Percentiles rank a stretch among this genome's conserved stretches.
These are phyloP conservation scores for Endomychus coccineus DNA, from an alignment of 2,888 invertebrate genomes.

Conservation along the genomic window DNA sequence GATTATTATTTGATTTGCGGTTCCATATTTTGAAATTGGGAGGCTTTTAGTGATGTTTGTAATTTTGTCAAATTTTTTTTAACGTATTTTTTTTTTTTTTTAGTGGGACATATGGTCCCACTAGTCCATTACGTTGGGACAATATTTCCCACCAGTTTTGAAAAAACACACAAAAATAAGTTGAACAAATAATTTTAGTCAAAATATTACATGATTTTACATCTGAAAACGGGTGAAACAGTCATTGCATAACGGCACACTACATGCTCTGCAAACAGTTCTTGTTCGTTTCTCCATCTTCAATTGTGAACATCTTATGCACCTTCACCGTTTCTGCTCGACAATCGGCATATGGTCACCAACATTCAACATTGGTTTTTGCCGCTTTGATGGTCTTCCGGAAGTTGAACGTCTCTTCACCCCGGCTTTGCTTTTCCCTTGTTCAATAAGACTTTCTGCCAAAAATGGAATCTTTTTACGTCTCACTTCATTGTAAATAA, in stretches of 20 bases:
- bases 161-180: conserved; percentile 7
- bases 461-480: conserved; percentile 7
- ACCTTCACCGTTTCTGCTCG: conserved; percentile 6
- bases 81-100: conserved; percentile 6
- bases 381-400: conserved; percentile 7
- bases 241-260: conserved; percentile 7
- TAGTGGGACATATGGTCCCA: conserved; percentile 3
- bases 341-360: conserved; percentile 7
- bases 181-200: conserved; percentile 4
- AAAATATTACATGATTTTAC: conserved; percentile 6
- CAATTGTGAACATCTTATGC: conserved; percentile 6
- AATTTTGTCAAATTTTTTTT: conserved; percentile 4
- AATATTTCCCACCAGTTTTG: conserved; percentile 7
- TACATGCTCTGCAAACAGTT: conserved; percentile 7
- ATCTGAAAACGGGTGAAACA: conserved; percentile 5
- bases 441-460: conserved; percentile 7
- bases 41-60: conserved; percentile 4
- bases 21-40: conserved; percentile 3
- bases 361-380: conserved; percentile 6
- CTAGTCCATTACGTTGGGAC: conserved; percentile 5
- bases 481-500: conserved; percentile 6
- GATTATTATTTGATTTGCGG: conserved; percentile 7
- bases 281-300: conserved; percentile 6
- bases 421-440: conserved; percentile 5
- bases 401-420: conserved; percentile 7